Base-by-base conservation (phyloP, 2,888 invertebrate genomes). In the Allolobophora icterica region DNA sequence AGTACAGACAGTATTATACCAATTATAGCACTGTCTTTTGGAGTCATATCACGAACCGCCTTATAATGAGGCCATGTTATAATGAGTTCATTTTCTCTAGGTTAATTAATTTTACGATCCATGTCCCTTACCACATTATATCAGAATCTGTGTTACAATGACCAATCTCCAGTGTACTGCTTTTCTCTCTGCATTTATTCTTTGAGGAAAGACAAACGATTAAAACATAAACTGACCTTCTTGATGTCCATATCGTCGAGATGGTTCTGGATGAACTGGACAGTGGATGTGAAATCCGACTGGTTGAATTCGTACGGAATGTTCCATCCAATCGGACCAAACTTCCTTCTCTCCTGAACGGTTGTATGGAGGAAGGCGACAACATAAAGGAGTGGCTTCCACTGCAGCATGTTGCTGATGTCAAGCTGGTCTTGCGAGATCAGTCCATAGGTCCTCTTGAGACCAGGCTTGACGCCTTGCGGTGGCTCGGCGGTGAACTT, bases 401-500 rank as follows among this genome's bases (percentile, higher is more conserved):
- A 99, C 95, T 98, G 98, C 0, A 97, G 96, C 94, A 98, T 97
- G 93, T 95, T 95, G 0, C 97, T 97, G 24, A 98, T 98, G 95
- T 99, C 99, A 83, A 93, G 91, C 45, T 92, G 92, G 34, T 93
- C 96, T 95, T 92, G 98, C 0, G 97, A 97, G 24, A 98, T 97
- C 90, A 96, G 96, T 95, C 98, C 98, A 94, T 99, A 99, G 0
- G 99, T 99, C 94, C 99, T 96, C 95, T 98, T 98, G 96, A 99
- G 96, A 95, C 98, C 98, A 24, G 98, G 98, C 94, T 97, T 96
- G 93, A 99, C 98, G 19, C 98, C 99, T 96, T 98, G 98, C 0
- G 99, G 99, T 30, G 99, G 99, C 96, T 99, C 99, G 95, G 99
- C 99, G 1, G 99, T 99, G 95, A 98, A 99, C 96, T 99, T 99